A percentile compares a stretch with the other conserved stretches of the same genome.
These are phyloP conservation scores for Goniozus legneri DNA, from an alignment of 1,140 invertebrate species.

Conservation along the genomic window DNA sequence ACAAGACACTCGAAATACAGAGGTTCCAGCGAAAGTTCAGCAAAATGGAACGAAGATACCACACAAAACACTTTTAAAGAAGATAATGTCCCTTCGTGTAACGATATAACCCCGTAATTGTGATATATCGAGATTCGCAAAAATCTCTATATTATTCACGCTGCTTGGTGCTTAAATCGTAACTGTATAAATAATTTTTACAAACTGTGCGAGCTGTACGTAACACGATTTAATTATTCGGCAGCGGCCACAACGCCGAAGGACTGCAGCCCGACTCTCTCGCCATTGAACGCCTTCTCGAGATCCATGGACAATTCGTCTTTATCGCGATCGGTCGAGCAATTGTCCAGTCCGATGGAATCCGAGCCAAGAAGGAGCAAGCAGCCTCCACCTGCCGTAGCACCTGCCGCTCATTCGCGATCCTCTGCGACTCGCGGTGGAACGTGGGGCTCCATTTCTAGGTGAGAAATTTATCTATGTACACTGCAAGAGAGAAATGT, in stretches of 20 bases:
- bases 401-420: slow-evolving; percentile 48
- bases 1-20: no score
- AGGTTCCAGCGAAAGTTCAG: no score
- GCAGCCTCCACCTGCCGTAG: slow-evolving; percentile 40
- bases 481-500: no score
- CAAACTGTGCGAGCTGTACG: slow-evolving; percentile 27
- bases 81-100: no score
- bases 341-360: slow-evolving; percentile 64
- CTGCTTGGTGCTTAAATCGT: no score
- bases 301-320: slow-evolving; percentile 70
- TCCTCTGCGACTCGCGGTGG: slow-evolving; percentile 51
- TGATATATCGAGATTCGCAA: no score
- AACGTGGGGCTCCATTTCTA: slow-evolving; percentile 56
- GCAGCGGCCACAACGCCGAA: slow-evolving; percentile 73
- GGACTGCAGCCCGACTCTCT: slow-evolving; percentile 77
- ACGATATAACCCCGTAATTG: no score
- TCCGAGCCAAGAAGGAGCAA: slow-evolving; percentile 55
- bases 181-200: neutral
- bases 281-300: slow-evolving; percentile 75
- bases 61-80: no score
- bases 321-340: slow-evolving; percentile 76
- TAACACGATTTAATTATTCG: slow-evolving; percentile 28
- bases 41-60: no score
- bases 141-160: no score
- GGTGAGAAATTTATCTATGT: slow-evolving; percentile 30